Evolutionary conservation across 2,888 invertebrate species (phyloP).

Genomic region (Drosophila atripex): DNA sequence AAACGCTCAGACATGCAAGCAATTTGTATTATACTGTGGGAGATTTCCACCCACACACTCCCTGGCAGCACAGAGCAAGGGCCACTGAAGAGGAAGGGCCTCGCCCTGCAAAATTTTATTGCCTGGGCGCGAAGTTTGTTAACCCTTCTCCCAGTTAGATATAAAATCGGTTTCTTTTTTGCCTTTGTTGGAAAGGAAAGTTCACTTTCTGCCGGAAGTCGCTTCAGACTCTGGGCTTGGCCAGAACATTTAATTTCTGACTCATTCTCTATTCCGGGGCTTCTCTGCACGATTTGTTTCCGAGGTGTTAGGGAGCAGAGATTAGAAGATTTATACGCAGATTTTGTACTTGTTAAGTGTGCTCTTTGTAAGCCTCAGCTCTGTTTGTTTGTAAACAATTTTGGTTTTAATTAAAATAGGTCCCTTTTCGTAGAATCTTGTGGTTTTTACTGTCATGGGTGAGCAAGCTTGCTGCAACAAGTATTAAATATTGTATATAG

Average conservation of each 20-base stretch:
- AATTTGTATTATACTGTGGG: conserved; percentile 57
- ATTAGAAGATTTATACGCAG: conserved; percentile 73
- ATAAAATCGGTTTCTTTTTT: conserved; percentile 29
- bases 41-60: conserved; percentile 28
- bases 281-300: conserved; percentile 20
- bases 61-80: background rate
- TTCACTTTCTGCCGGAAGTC: conserved; percentile 74
- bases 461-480: too few relatives aligned
- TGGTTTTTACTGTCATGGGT: too few relatives aligned
- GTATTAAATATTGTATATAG: too few relatives aligned
- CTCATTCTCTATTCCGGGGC: conserved; percentile 53
- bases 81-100: conserved; percentile 35
- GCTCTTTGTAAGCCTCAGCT: background rate
- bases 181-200: conserved; percentile 47
- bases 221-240: conserved; percentile 56
- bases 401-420: conserved; percentile 18
- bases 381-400: conserved; percentile 16
- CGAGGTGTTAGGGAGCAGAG: conserved; percentile 64
- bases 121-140: conserved; percentile 66
- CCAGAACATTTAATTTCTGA: conserved; percentile 60
- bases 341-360: conserved; percentile 64
- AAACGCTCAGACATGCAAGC: conserved; percentile 72
- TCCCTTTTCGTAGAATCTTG: background rate
- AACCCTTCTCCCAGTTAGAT: conserved; percentile 57
- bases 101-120: conserved; percentile 65